Evolutionary conservation across 2,113 vertebrate species (phyloP), one percentile per base, ranked within the genome.

Genomic region (Hepsetus odoe): DNA sequence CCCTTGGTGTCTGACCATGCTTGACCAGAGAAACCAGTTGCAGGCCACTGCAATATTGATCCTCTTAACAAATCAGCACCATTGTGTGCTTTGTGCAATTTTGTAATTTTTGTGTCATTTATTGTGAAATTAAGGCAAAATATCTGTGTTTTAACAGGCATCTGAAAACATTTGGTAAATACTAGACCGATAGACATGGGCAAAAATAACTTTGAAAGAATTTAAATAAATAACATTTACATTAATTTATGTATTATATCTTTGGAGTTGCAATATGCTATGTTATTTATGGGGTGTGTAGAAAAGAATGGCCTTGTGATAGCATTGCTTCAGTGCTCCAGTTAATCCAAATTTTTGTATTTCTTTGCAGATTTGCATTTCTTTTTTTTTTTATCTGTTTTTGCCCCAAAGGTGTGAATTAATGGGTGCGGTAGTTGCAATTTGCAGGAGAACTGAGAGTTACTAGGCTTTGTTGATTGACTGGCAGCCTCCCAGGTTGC

Each of bases 391-490:
- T 32, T 51, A 61, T 22, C 9, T 35, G 30, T 24, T 38, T 55
- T 30, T 59, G 62, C 55, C 68, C n/a, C 11, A 35, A 14, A 65
- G 38, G 28, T 72, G 12, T 33, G 32, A 67, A 65, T 74, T 4
- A 79, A 53, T 69, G 33, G 61, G 61, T 68, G 62, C 22, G 3
- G 26, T 16, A 67, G 53, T 14, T 30, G 7, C 5, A 16, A 1
- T 1, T n/a, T 38, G 33, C 44, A 65, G 76, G 75, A 65, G 70
- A 69, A 20, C 62, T 30, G 6, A 16, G n/a, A 33, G 51, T 33
- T 4, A 28, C 68, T 44, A 42, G 32, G 59, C 59, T 55, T 55
- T 80, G 77, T 32, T 65, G 59, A 72, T 67, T 35, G n/a, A 32
- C 42, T 46, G 13, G 20, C 44, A 55, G 22, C 51, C 26, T 59